Evolutionary conservation across 2,888 invertebrate species (phyloP).

Genomic region (Adelognathus sp.): DNA sequence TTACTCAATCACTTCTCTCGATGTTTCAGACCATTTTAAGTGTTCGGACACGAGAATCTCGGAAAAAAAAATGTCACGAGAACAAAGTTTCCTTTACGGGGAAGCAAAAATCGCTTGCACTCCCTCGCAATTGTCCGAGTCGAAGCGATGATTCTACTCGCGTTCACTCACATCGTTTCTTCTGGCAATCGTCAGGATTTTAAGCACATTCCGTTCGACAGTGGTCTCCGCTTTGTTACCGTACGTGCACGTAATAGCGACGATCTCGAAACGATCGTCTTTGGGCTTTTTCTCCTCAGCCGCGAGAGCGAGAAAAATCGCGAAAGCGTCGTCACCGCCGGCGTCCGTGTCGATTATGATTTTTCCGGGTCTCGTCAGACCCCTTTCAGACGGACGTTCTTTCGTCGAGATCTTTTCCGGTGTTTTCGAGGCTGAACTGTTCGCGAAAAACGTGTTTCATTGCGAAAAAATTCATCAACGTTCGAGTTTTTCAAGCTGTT

Average conservation of each 20-base stretch:
- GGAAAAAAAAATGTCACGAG: too few species aligned
- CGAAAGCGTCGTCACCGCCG: conserved; percentile 82
- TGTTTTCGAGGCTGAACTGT: conserved; percentile 14
- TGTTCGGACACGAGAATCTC: too few species aligned
- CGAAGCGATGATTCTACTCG: too few species aligned
- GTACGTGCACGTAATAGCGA: conserved; percentile 83
- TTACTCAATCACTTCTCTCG: too few species aligned
- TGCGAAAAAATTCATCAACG: neutral
- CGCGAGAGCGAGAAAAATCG: conserved; percentile 78
- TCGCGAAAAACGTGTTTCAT: conserved; percentile 3
- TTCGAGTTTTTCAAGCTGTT: neutral
- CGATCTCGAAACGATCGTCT: conserved; percentile 75
- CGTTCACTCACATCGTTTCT: conserved; percentile 75
- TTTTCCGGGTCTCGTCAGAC: too few species aligned
- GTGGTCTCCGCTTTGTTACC: conserved; percentile 82
- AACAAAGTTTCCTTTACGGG: too few species aligned
- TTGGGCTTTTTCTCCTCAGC: conserved; percentile 58
- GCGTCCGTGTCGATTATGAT: conserved; percentile 82
- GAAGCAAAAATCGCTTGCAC: too few species aligned
- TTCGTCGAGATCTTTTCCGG: too few species aligned
- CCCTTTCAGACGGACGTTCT: too few species aligned
- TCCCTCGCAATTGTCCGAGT: too few species aligned
- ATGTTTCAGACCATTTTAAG: too few species aligned
- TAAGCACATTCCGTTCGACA: conserved; percentile 82
- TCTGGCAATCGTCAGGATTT: conserved; percentile 79